A percentile compares a stretch with the other conserved stretches of the same genome.
Conservation (phyloP, 2,113 vertebrate genomes). For the Ovis canadensis region DNA sequence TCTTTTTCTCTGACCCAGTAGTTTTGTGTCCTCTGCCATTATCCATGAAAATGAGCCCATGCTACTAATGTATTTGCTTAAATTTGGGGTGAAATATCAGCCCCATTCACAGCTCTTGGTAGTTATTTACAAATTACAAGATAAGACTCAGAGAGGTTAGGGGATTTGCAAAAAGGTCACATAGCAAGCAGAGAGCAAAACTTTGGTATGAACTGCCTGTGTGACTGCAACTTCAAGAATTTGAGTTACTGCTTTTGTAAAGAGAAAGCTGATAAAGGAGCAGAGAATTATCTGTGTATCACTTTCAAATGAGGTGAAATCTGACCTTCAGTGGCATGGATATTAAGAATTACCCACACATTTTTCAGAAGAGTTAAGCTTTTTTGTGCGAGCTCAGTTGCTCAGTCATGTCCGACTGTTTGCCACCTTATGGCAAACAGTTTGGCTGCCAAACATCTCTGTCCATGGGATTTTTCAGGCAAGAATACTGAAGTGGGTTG, state of each 20-base stretch:
- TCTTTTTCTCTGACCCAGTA: neutral
- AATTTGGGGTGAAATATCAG: neutral
- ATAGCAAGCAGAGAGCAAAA: neutral
- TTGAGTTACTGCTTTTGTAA: neutral
- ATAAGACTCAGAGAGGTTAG: neutral
- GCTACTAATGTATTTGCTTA: neutral
- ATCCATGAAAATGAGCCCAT: neutral
- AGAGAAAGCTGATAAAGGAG: neutral
- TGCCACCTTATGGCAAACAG: neutral
- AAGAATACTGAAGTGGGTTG: neutral
- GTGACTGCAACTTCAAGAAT: neutral
- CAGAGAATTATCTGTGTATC: neutral
- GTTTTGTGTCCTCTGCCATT: neutral
- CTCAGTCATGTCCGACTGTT: neutral
- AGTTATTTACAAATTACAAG: neutral
- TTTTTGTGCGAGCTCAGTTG: neutral
- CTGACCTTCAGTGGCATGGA: neutral
- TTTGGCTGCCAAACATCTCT: neutral
- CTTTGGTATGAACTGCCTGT: neutral
- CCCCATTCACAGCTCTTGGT: neutral
- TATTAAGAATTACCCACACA: neutral
- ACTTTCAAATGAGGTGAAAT: neutral
- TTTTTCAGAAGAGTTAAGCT: neutral
- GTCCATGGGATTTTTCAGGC: neutral
- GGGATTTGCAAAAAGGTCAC: neutral